phyloP scores from a whole-genome alignment of 1,140 invertebrate genomes.

The Phocides pigmalion region DNA sequence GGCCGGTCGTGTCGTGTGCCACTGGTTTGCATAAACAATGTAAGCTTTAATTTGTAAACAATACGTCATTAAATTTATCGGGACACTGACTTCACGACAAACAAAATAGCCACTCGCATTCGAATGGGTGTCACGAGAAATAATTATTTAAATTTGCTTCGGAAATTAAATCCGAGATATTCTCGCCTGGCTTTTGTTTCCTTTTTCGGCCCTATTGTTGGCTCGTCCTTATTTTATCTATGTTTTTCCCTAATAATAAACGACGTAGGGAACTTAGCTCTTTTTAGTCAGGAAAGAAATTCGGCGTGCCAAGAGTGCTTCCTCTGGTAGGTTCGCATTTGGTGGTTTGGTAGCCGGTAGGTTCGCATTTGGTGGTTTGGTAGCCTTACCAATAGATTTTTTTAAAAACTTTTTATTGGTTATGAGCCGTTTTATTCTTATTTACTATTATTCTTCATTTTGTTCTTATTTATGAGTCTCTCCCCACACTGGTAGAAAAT shows the following conservation, averaged over 20 bases:
- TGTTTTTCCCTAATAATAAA: not conserved
- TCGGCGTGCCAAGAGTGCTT: too few relatives aligned
- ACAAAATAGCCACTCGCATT: conserved; percentile 13
- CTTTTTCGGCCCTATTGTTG: not conserved
- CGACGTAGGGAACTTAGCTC: too few relatives aligned
- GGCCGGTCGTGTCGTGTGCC: conserved; percentile 4
- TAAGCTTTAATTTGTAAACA: conserved; percentile 31
- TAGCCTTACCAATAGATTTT: too few relatives aligned
- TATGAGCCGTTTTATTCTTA: too few relatives aligned
- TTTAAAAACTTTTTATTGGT: too few relatives aligned
- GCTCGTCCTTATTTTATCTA: not conserved
- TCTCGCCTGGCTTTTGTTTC: not conserved
- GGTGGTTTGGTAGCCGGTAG: too few relatives aligned
- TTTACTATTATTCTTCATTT: too few relatives aligned
- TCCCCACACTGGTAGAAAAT: too few relatives aligned
- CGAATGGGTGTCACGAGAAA: conserved; percentile 20
- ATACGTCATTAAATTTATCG: conserved; percentile 32
- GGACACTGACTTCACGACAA: conserved; percentile 25
- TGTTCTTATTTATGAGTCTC: too few relatives aligned
- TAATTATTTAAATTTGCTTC: conserved; percentile 25
- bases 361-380: too few relatives aligned
- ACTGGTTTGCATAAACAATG: conserved; percentile 22
- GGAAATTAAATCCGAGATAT: conserved; percentile 14
- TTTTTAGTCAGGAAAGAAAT: too few relatives aligned
- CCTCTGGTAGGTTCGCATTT: too few relatives aligned